Evolutionary conservation across 53 echinoderm and acorn worm genomes (phyloP).

Genomic region (Hippasteria phrygiana): DNA sequence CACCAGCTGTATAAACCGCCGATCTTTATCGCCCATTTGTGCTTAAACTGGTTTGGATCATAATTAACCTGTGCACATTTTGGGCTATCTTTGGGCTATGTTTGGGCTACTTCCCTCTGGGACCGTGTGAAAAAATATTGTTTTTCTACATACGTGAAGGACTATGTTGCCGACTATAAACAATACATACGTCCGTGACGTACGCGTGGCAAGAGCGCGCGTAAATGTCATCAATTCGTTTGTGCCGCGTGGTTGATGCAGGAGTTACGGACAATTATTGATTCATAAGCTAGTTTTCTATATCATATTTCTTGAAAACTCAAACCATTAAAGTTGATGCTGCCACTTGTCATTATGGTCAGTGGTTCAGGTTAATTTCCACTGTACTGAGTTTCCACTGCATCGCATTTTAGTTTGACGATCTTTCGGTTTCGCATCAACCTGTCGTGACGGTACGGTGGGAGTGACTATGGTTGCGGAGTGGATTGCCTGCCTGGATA

Average conservation of each 20-base stretch:
- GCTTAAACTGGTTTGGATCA: not conserved
- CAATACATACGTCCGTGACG: conserved; percentile 22
- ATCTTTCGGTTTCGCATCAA: not conserved
- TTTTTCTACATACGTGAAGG: conserved; percentile 35
- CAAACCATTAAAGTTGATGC: not conserved
- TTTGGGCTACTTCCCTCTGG: conserved; percentile 31
- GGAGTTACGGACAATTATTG: too few species aligned
- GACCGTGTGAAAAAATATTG: not conserved
- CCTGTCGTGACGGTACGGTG: not conserved
- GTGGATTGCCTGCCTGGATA: conserved; percentile 79
- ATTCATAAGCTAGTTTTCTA: not conserved
- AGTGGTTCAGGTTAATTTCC: not conserved
- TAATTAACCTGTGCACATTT: not conserved
- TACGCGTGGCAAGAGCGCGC: conserved; percentile 21
- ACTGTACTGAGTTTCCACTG: not conserved
- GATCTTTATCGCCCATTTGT: conserved; percentile 30
- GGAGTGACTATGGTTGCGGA: conserved; percentile 65
- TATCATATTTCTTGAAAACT: not conserved
- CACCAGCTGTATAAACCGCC: not conserved
- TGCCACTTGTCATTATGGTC: not conserved
- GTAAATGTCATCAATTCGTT: not conserved
- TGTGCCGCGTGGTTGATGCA: conserved; percentile 1
- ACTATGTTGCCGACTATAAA: not conserved
- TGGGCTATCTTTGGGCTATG: conserved; percentile 35
- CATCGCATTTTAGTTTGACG: not conserved